Percentiles rank a stretch among this genome's conserved stretches.
These are phyloP conservation scores for Morone saxatilis DNA, from an alignment of 2,113 vertebrate genomes.

Conservation along the genomic window DNA sequence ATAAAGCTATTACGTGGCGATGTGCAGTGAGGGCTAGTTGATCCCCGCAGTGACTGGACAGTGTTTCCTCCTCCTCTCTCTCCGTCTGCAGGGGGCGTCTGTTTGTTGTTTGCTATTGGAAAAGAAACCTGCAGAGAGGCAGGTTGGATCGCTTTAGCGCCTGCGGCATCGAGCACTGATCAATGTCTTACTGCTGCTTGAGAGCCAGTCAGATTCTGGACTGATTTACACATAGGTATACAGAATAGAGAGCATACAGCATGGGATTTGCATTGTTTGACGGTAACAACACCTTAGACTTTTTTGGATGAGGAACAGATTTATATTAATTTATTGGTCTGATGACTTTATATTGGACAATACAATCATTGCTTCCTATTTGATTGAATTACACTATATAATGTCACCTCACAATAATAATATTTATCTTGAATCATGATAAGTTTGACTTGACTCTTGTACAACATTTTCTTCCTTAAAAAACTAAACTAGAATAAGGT, in stretches of 20 bases:
- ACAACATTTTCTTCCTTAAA: neutral
- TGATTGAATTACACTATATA: too few species aligned
- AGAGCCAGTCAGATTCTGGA: neutral
- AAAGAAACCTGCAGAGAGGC: constrained; percentile 32
- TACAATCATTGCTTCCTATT: too few species aligned
- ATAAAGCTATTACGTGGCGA: constrained; percentile 13
- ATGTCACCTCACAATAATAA: too few species aligned
- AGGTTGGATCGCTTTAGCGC: constrained; percentile 2
- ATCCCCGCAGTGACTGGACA: constrained; percentile 12
- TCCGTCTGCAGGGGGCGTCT: constrained; percentile 19
- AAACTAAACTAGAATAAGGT: neutral
- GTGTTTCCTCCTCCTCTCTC: constrained; percentile 2
- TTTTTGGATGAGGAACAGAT: too few species aligned
- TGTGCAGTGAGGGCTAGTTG: neutral
- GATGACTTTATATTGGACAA: too few species aligned
- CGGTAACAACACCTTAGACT: too few species aligned
- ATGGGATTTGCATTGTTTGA: neutral
- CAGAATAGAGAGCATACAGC: neutral
- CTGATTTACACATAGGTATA: neutral
- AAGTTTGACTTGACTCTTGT: neutral
- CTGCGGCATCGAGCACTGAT: constrained; percentile 14
- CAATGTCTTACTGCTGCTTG: neutral
- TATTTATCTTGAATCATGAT: neutral
- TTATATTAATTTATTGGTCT: too few species aligned
- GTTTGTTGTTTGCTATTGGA: constrained; percentile 53